Evolutionary conservation across 1,140 invertebrate genomes (phyloP).

Genomic region (Ceratosolen fusciceps): DNA sequence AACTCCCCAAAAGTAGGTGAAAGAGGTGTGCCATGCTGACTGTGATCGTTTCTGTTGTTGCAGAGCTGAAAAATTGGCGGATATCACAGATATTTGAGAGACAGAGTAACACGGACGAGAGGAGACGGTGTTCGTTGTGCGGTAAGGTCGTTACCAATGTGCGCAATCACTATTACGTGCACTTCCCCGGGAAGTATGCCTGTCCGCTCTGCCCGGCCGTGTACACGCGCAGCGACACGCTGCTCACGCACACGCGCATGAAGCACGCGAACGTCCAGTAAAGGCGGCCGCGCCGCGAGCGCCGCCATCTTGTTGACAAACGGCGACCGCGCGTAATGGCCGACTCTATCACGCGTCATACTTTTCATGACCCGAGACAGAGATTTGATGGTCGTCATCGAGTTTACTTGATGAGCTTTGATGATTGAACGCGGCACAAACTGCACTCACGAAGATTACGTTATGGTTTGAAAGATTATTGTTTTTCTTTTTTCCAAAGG

Average conservation of each 20-base stretch:
- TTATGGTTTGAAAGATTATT: conserved; percentile 22
- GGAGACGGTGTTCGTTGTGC: conserved; percentile 76
- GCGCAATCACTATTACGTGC: conserved; percentile 79
- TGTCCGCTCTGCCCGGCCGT: conserved; percentile 76
- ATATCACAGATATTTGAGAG: conserved; percentile 79
- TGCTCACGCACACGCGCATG: conserved; percentile 76
- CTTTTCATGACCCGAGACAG: conserved; percentile 21
- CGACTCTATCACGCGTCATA: conserved; percentile 27
- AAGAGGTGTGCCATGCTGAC: conserved; percentile 42
- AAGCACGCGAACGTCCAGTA: conserved; percentile 73
- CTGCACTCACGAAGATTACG: conserved; percentile 23
- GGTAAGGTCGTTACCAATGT: conserved; percentile 79
- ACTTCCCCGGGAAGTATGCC: conserved; percentile 77
- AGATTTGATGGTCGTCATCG: conserved; percentile 36
- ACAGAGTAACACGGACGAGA: conserved; percentile 76
- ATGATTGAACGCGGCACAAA: conserved; percentile 17
- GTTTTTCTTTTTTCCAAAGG: conserved; percentile 16
- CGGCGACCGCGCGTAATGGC: conserved; percentile 27
- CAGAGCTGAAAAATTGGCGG: conserved; percentile 78
- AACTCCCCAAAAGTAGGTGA: conserved; percentile 10
- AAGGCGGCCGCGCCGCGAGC: conserved; percentile 36
- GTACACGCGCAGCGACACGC: conserved; percentile 77
- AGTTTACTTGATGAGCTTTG: conserved; percentile 37
- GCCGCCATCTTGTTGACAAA: conserved; percentile 41
- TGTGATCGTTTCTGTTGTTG: conserved; percentile 71